phyloP scores from a whole-genome alignment of 1,140 invertebrate genomes.

The Hycleus cichorii region DNA sequence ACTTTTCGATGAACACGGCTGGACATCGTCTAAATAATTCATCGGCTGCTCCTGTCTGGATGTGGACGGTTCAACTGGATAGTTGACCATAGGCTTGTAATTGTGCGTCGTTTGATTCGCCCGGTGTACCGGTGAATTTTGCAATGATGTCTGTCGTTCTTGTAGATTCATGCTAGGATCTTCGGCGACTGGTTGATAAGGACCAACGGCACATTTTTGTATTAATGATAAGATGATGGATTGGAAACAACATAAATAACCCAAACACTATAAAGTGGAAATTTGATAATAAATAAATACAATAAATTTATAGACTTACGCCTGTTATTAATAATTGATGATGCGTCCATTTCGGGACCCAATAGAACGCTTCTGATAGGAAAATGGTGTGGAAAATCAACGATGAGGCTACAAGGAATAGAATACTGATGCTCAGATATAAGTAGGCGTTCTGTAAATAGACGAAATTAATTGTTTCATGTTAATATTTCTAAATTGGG shows the following conservation, averaged over 20 bases:
- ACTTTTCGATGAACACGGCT: constrained; percentile 40
- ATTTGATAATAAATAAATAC: background rate
- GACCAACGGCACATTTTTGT: constrained; percentile 32
- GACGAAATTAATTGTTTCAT: background rate
- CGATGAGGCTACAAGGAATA: constrained; percentile 56
- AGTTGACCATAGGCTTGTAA: constrained; percentile 37
- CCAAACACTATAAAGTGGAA: constrained; percentile 29
- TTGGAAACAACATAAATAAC: constrained; percentile 38
- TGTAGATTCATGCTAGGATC: constrained; percentile 38
- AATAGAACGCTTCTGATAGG: constrained; percentile 54
- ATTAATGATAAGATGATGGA: constrained; percentile 36
- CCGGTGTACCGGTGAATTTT: constrained; percentile 27
- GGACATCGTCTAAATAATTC: constrained; percentile 38
- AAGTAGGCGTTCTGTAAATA: constrained; percentile 53
- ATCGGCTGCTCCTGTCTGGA: constrained; percentile 30
- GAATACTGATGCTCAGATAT: constrained; percentile 55
- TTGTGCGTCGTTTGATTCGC: constrained; percentile 39
- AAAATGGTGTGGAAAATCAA: constrained; percentile 57
- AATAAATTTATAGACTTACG: constrained; percentile 24
- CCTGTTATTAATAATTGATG: constrained; percentile 40
- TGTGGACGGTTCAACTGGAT: constrained; percentile 32
- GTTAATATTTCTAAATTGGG: background rate
- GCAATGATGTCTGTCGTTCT: constrained; percentile 32
- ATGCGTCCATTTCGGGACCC: constrained; percentile 50
- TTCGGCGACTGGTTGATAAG: constrained; percentile 38